These are phyloP conservation scores for Hedychridium roseum DNA, from an alignment of 2,888 invertebrate species.

Conservation along the genomic window DNA sequence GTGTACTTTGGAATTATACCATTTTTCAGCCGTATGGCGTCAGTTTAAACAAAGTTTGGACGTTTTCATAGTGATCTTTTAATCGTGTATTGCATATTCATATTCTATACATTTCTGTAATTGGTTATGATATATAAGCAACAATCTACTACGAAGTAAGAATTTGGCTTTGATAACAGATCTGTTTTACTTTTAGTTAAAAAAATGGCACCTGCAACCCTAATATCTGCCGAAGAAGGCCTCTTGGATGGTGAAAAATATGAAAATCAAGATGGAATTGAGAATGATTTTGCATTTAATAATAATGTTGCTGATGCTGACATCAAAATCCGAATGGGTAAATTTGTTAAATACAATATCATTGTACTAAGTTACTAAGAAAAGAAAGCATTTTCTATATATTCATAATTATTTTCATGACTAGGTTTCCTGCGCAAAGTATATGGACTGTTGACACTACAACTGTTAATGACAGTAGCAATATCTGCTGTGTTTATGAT, in stretches of 20 bases:
- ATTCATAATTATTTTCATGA: no score
- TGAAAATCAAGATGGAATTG: constrained; percentile 59
- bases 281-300: constrained; percentile 82
- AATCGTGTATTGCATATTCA: not conserved
- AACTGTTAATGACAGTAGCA: constrained; percentile 76
- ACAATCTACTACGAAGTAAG: no score
- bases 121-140: no score
- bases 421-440: constrained; percentile 84
- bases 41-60: no score
- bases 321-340: constrained; percentile 76
- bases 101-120: no score
- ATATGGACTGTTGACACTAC: constrained; percentile 81
- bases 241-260: constrained; percentile 77
- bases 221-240: constrained; percentile 73
- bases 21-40: no score
- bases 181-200: no score
- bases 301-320: constrained; percentile 82
- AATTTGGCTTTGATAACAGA: no score
- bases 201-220: constrained; percentile 67
- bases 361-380: no score
- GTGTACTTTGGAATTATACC: no score
- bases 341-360: not conserved
- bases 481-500: constrained; percentile 72
- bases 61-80: no score
- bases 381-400: no score